Evolutionary conservation across 2,888 invertebrate species (phyloP).

Genomic region (Sarcophaga subvicina): DNA sequence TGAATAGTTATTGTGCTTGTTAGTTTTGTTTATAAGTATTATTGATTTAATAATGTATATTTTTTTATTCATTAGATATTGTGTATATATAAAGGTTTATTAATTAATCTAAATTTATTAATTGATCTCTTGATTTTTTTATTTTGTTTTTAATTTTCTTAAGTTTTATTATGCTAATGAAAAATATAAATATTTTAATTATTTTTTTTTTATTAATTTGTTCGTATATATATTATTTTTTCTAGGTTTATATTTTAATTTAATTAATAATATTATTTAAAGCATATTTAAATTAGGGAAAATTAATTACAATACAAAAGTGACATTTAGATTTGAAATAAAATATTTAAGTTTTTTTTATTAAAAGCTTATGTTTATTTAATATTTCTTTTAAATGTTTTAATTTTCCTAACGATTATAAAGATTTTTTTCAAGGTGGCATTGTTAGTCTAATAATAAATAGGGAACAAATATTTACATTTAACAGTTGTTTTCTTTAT

Average conservation of each 20-base stretch:
- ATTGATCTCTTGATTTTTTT: constrained; percentile 62
- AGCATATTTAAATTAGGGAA: constrained; percentile 38
- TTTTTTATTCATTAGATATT: constrained; percentile 71
- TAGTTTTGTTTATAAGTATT: constrained; percentile 30
- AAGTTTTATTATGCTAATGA: constrained; percentile 38
- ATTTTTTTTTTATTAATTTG: constrained; percentile 7
- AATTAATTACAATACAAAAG: constrained; percentile 58
- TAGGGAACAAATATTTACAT: too few species aligned
- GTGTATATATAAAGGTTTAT: constrained; percentile 30
- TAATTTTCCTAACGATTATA: background rate
- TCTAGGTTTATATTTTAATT: background rate
- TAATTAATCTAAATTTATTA: constrained; percentile 60
- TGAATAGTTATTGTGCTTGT: constrained; percentile 58
- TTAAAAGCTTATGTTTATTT: background rate
- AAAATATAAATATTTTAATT: constrained; percentile 51
- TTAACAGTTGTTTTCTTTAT: too few species aligned
- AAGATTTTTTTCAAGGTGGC: too few species aligned
- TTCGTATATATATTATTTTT: constrained; percentile 31
- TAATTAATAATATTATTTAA: constrained; percentile 11
- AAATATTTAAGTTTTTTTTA: too few species aligned
- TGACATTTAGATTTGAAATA: constrained; percentile 51
- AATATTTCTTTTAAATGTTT: background rate
- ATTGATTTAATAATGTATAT: constrained; percentile 69
- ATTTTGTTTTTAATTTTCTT: constrained; percentile 23
- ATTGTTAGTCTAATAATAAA: too few species aligned